Evolutionary conservation across 2,888 invertebrate genomes (phyloP), one percentile per base, ranked within the genome.

Genomic region (Andrena minutula): DNA sequence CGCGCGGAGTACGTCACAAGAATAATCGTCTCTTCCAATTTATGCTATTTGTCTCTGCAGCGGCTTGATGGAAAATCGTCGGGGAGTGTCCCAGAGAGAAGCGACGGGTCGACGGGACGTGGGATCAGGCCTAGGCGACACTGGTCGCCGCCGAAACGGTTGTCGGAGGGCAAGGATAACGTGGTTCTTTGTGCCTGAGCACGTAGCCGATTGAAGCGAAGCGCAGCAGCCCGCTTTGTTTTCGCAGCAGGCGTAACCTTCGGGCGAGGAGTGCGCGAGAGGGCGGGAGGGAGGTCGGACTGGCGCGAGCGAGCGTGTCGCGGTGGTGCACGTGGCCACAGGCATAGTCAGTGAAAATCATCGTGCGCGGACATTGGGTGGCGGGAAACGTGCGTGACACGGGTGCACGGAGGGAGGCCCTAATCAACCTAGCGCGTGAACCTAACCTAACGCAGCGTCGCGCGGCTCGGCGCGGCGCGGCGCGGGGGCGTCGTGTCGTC

Each of bases 321-420:
- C 77, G 68, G 47, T 49, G 65, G 80, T 83, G 84, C 85, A 85
- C 85, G 85, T 86, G 85, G 86, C 77, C 76, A 69, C 61, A 70
- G 84, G 81, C 80, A 83, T 77, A 86, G 86, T 89, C 87, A 87
- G 89, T 89, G 89, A 87, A 88, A 88, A 88, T 88, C 88, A 88
- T 88, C 88, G 86, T 86, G 88, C 88, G 88, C 88, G 88, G 82
- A 83, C 87, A 87, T 83, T 87, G 87, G 87, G 65, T 88, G 88
- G 89, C 86, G 89, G 89, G 87, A 86, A 82, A 83, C 86, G 86
- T 87, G 88, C 88, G 89, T 89, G 89, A 83, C 84, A 83, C 74
- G 78, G 72, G 65, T 60, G 74, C 78, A 72, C 84, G 86, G 86
- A 78, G 85, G 88, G 88, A 88, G 89, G 88, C 79, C 86, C 89